Evolutionary conservation across 2,113 vertebrate genomes (phyloP), one percentile per base, ranked within the genome.

Genomic region (Leptodactylus fuscus): DNA sequence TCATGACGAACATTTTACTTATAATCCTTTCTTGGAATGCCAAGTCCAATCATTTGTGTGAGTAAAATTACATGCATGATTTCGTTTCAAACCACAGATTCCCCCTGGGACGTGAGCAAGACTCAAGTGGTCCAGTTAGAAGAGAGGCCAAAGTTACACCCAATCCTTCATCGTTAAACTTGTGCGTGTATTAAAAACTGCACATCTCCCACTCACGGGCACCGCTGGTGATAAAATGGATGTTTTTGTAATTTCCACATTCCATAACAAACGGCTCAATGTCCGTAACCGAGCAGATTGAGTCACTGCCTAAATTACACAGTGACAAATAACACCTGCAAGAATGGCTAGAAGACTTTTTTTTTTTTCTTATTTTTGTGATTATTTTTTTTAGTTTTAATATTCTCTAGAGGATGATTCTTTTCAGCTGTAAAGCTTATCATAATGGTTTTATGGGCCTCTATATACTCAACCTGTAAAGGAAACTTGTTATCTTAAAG

Each of bases 51-150:
- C 94, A 92, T 91, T 92, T 93, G 90, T 89, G 90, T 32, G 85
- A 93, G 90, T 87, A 89, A 95, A 96, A 96, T 96, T 94, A 95
- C 95, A 94, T 90, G 92, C 91, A 77, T 7, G 74, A 86, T 93
- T 89, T 90, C 87, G 87, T 89, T 94, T 95, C 95, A 96, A 92
- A 95, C 95, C 96, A 93, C 95, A 94, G 92, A 90, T 93, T 94
- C 92, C 94, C 93, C 90, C 89, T 89, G 94, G 94, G 92, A 92
- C 89, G 87, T 89, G 87, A 89, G 88, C 88, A 20, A 89, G 83
- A 94, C 93, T 94, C 94, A 93, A 94, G 91, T 92, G 92, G 92
- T 91, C 93, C 92, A 93, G 88, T 93, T 94, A 91, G 91, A 92
- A 90, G 91, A 91, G 91, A 93, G 93, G 92, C 92, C 91, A 89